Percentiles rank a stretch among this genome's conserved stretches.
These are phyloP conservation scores for Phylloscopus whistleri DNA, from an alignment of 2,113 vertebrate species.

Conservation along the genomic window DNA sequence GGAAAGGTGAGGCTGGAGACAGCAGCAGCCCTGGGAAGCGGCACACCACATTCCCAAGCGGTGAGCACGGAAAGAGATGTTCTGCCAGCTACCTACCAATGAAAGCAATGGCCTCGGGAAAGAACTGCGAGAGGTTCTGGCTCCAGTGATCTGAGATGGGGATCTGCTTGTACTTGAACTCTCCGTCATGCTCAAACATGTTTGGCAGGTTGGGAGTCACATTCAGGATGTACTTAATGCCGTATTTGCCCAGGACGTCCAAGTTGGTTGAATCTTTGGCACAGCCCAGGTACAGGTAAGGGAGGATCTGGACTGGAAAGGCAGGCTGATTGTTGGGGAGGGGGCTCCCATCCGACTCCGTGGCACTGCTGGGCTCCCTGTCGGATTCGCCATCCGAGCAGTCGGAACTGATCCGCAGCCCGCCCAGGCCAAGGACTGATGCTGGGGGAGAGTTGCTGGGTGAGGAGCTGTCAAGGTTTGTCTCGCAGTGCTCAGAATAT, in stretches of 20 bases:
- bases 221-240: slow-evolving; percentile 99
- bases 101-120: slow-evolving; percentile 98
- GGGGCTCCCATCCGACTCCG: slow-evolving; percentile 93
- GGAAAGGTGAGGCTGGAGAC: background rate
- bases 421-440: slow-evolving; percentile 90
- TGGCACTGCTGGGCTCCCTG: slow-evolving; percentile 94
- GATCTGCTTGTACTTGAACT: slow-evolving; percentile 99
- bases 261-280: slow-evolving; percentile 98
- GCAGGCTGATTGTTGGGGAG: slow-evolving; percentile 91
- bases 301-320: slow-evolving; percentile 97
- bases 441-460: slow-evolving; percentile 90
- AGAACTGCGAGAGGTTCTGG: slow-evolving; percentile 99
- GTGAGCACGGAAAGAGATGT: background rate
- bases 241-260: slow-evolving; percentile 94
- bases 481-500: slow-evolving; percentile 95
- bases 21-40: background rate
- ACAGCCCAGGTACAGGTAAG: slow-evolving; percentile 97
- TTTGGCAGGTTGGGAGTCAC: slow-evolving; percentile 99
- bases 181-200: slow-evolving; percentile 94
- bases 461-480: slow-evolving; percentile 89
- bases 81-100: slow-evolving; percentile 85
- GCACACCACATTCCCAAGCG: background rate
- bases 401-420: slow-evolving; percentile 93
- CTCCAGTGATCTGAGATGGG: slow-evolving; percentile 99
- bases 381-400: slow-evolving; percentile 95